Evolutionary conservation across 2,888 invertebrate species (phyloP).

Genomic region (Formica aserva): DNA sequence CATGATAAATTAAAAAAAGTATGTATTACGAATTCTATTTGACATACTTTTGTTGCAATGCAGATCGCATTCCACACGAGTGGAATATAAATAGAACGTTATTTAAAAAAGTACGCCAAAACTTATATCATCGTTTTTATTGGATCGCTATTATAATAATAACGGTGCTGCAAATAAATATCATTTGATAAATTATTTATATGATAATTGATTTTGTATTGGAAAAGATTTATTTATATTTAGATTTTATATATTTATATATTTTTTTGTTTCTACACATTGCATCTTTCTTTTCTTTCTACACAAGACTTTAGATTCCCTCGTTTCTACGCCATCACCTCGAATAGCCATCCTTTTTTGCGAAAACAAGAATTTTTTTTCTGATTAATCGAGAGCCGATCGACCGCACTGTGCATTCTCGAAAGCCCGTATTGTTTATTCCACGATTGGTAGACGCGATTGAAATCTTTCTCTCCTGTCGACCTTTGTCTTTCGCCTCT

Average conservation of each 20-base stretch:
- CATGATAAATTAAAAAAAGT: slow-evolving; percentile 5
- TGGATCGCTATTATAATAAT: slow-evolving; percentile 1
- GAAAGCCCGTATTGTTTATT: slow-evolving; percentile 78
- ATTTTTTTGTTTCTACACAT: background rate
- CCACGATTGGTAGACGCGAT: slow-evolving; percentile 80
- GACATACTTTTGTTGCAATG: slow-evolving; percentile 40
- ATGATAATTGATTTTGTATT: background rate
- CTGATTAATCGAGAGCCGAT: slow-evolving; percentile 82
- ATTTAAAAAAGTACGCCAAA: slow-evolving; percentile 14
- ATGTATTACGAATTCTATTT: slow-evolving; percentile 21
- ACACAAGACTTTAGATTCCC: slow-evolving; percentile 45
- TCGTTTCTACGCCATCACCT: slow-evolving; percentile 35
- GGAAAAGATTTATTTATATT: background rate
- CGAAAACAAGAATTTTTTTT: slow-evolving; percentile 75
- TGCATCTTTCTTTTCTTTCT: slow-evolving; percentile 36
- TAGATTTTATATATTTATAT: background rate
- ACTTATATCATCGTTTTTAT: slow-evolving; percentile 20
- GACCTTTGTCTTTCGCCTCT: slow-evolving; percentile 67
- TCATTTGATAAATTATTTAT: slow-evolving; percentile 1
- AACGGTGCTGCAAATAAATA: slow-evolving; percentile 16
- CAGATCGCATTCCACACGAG: slow-evolving; percentile 5
- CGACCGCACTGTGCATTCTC: slow-evolving; percentile 79
- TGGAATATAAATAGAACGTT: slow-evolving; percentile 30
- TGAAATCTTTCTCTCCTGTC: slow-evolving; percentile 78
- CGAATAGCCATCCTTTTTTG: slow-evolving; percentile 48